phyloP scores from a whole-genome alignment of 2,888 invertebrate genomes.

The Drosophila diplacantha region DNA sequence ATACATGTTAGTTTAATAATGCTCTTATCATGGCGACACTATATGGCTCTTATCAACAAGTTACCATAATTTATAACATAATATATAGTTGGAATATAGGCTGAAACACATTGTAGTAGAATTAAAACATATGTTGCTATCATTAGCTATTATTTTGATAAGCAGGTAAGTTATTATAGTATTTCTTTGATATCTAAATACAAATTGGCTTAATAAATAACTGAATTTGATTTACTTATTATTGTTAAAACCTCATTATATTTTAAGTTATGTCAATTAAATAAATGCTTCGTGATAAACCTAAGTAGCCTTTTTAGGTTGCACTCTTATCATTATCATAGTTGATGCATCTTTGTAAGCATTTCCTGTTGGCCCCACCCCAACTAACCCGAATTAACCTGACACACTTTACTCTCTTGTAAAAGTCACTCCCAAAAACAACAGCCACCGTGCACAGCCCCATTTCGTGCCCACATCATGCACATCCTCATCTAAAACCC shows the following conservation, averaged over 20 bases:
- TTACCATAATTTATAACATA: constrained; percentile 11
- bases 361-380: constrained; percentile 3
- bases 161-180: background rate
- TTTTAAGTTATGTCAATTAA: no score
- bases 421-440: constrained; percentile 15
- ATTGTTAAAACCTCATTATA: background rate
- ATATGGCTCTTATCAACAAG: background rate
- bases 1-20: constrained; percentile 17
- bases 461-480: background rate
- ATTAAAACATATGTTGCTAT: background rate
- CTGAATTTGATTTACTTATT: background rate
- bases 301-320: no score
- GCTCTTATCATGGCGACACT: constrained; percentile 9
- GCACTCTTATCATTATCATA: no score
- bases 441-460: background rate
- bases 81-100: background rate
- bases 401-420: constrained; percentile 22
- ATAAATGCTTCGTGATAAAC: no score
- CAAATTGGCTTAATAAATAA: background rate
- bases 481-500: constrained; percentile 22
- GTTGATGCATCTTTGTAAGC: background rate
- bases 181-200: background rate
- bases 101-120: background rate
- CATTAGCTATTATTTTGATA: background rate
- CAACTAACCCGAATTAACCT: constrained; percentile 19